Base-by-base conservation (phyloP, 2,888 invertebrate genomes). In the Neocrepidodera transversa region DNA sequence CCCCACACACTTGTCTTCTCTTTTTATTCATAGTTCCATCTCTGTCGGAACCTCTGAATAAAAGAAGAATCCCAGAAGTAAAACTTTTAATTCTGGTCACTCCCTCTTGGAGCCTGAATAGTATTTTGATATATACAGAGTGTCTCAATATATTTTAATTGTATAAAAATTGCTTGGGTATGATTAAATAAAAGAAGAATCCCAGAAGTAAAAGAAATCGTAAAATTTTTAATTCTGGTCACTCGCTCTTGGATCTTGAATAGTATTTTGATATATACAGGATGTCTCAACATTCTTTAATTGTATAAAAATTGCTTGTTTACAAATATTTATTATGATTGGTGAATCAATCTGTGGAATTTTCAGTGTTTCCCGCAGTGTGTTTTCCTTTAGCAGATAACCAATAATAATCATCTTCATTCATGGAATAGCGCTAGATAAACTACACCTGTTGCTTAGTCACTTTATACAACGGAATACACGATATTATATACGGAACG, bases 171-270 rank as follows among this genome's bases (percentile, higher is more conserved):
- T 23, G 23, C 23, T 5, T 23, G 7, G 7, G 23, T 23, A 23
- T n/a, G n/a, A n/a, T n/a, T 66, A 66, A 68, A 68, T 68, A 68
- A 66, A 68, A 68, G 68, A 68, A 64, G 58, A 61, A 45, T 50
- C 50, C 18, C 36, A 54, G 42, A 42, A 40, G n/a, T n/a, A n/a
- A n/a, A n/a, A n/a, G n/a, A n/a, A n/a, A n/a, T n/a, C n/a, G 40
- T 53, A 59, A 59, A 59, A 58, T 45, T 23, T 59, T 56, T 43
- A 17, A 30, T 48, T 48, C 26, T 40, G 48, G 60, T 58, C 60
- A 52, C 58, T 60, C 50, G 54, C 35, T 36, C 45, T 50, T 36
- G 7, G 20, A 16, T 10, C 36, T 13, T 50, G 42, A 43, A 53
- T 35, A 35, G 16, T 47, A 7, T 48, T 18, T 20, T 28, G 35